Evolutionary conservation across 1,140 invertebrate species (phyloP).

Genomic region (Monomorium pharaonis): DNA sequence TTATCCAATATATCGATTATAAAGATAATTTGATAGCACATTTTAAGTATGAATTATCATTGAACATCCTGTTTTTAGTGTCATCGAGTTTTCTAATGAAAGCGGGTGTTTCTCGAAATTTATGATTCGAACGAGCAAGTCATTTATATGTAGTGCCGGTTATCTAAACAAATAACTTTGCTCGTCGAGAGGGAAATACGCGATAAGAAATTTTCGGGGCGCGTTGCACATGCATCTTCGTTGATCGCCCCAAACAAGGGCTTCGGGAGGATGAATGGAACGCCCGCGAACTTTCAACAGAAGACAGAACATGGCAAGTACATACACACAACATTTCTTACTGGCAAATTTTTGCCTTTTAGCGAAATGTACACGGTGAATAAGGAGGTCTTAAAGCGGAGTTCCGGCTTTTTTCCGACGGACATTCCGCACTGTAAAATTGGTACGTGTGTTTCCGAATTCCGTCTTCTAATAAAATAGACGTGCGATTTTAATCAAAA

Average conservation of each 20-base stretch:
- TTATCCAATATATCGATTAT: not conserved
- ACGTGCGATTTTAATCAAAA: not conserved
- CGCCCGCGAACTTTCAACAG: slow-evolving; percentile 21
- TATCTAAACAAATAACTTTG: slow-evolving; percentile 48
- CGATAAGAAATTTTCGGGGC: slow-evolving; percentile 52
- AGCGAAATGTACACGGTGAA: slow-evolving; percentile 50
- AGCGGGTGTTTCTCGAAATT: not conserved
- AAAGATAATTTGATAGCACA: not conserved
- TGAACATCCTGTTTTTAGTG: not conserved
- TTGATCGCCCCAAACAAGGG: slow-evolving; percentile 36
- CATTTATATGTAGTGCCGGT: not conserved
- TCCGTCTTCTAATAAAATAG: not conserved
- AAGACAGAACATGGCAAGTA: slow-evolving; percentile 36
- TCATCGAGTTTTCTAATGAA: not conserved
- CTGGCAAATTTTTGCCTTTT: slow-evolving; percentile 54
- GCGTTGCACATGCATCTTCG: slow-evolving; percentile 38
- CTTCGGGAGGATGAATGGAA: slow-evolving; percentile 35
- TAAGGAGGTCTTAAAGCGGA: slow-evolving; percentile 40
- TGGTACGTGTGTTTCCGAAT: not conserved
- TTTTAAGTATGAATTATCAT: not conserved
- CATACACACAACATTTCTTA: slow-evolving; percentile 43
- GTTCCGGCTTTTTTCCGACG: slow-evolving; percentile 16
- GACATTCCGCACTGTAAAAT: not conserved
- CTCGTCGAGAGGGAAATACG: slow-evolving; percentile 16
- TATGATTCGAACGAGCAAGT: slow-evolving; percentile 29